Base-by-base conservation (phyloP, 2,888 invertebrate species). In the Thecocarcelia acutangulata region DNA sequence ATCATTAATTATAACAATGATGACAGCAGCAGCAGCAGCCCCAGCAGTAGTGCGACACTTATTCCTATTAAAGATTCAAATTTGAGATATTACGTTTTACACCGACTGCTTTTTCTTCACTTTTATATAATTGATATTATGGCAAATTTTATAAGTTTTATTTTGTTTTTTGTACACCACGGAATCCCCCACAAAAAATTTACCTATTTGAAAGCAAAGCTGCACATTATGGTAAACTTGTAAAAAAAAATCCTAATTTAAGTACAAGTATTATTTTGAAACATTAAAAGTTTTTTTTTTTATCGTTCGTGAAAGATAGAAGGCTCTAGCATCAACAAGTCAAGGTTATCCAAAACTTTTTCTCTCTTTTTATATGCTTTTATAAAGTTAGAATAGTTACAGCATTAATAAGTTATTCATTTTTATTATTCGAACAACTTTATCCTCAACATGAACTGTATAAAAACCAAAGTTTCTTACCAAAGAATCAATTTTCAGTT, bases 1-100 rank as follows among this genome's bases (percentile, higher is more conserved):
- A 64, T 69, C 50, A 74, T 80, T 70, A 74, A 80, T 75, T 75
- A 70, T 44, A 61, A 58, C 42, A 69, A 54, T 64, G 28, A 44
- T 74, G 63, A 58, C 56, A 50, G 44, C 63, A 69, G 63, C 42
- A 33, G 1, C 42, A 37, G 61, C 48, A 50, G n/a, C n/a, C n/a
- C n/a, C 61, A 73, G 63, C 42, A 33, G 1, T 52, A 37, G 15
- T 52, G 40, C 13, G 28, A 13, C 33, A 2, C 2, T 28, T 5
- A 15, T 54, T 21, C 19, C 17, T 52, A 9, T 17, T 4, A 15
- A n/a, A 69, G n/a, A 42, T 76, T 6, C 69, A 56, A 63, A 24
- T 74, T 54, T 28, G 5, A 1, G 8, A 13, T 24, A 17, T 68
- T 1, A 42, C 37, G 28, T 54, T 68, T 44, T 54, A 17, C 21